phyloP scores from a whole-genome alignment of 2,113 vertebrate species.

The Serilophus lunatus region DNA sequence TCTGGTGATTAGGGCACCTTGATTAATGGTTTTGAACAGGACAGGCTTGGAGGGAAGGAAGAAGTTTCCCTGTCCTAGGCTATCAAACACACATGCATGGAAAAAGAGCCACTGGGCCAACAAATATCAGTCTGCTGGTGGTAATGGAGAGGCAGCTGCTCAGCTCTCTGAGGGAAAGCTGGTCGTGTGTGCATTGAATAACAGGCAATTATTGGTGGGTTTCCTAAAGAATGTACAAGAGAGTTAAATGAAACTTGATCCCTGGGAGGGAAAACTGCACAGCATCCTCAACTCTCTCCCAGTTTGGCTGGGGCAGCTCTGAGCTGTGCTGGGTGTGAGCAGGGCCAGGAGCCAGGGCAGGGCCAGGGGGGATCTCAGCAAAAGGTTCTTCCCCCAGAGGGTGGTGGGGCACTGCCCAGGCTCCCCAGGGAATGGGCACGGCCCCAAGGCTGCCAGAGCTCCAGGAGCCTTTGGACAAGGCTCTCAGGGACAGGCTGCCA shows the following conservation, averaged over 20 bases:
- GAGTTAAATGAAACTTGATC: conserved; percentile 56
- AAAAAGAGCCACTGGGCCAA: conserved; percentile 32
- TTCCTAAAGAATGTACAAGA: conserved; percentile 49
- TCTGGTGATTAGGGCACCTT: background rate
- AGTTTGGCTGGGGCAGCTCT: background rate
- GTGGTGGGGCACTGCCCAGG: background rate
- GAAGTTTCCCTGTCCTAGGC: conserved; percentile 45
- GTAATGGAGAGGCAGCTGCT: conserved; percentile 29
- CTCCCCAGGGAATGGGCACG: background rate
- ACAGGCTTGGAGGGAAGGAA: conserved; percentile 6
- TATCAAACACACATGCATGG: conserved; percentile 19
- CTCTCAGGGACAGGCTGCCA: background rate
- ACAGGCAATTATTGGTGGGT: conserved; percentile 60
- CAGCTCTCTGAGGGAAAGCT: background rate
- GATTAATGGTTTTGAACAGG: background rate
- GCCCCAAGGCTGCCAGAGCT: background rate
- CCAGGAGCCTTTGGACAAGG: background rate
- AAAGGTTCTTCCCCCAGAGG: background rate
- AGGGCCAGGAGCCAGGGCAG: background rate
- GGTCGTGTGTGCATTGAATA: conserved; percentile 56
- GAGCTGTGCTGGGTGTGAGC: background rate
- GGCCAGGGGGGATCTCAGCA: background rate
- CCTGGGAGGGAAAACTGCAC: background rate
- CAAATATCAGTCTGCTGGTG: background rate
- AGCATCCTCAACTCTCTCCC: background rate